Evolutionary conservation across 1,140 invertebrate species (phyloP).

Genomic region (Tetragnatha versicolor): DNA sequence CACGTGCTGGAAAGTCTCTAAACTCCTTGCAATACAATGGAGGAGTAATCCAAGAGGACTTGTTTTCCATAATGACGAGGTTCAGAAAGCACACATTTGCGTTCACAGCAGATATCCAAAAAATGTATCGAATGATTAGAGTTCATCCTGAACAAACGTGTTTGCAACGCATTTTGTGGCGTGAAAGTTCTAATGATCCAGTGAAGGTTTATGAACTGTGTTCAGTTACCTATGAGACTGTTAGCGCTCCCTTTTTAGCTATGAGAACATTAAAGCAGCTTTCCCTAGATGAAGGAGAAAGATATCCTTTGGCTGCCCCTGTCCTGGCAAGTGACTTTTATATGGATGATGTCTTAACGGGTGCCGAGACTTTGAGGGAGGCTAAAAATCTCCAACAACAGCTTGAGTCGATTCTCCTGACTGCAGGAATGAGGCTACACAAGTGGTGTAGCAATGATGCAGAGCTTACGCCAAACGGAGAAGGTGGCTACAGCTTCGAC

Average conservation of each 20-base stretch:
- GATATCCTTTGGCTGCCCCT: background rate
- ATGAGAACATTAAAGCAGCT: background rate
- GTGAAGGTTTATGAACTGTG: slow-evolving; percentile 54
- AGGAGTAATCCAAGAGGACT: slow-evolving; percentile 42
- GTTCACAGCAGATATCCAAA: slow-evolving; percentile 62
- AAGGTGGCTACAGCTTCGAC: background rate
- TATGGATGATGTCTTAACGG: slow-evolving; percentile 60
- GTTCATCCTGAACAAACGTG: slow-evolving; percentile 60
- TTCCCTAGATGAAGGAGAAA: background rate
- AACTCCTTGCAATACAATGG: background rate
- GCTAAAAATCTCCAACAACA: slow-evolving; percentile 34
- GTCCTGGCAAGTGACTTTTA: background rate
- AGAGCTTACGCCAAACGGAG: background rate
- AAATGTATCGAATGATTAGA: slow-evolving; percentile 64
- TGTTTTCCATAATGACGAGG: slow-evolving; percentile 57
- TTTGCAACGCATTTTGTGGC: slow-evolving; percentile 64
- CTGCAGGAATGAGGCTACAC: slow-evolving; percentile 60
- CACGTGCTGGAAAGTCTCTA: background rate
- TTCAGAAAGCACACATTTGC: slow-evolving; percentile 58
- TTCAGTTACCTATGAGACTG: background rate
- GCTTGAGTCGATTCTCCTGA: slow-evolving; percentile 36
- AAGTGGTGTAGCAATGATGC: slow-evolving; percentile 62
- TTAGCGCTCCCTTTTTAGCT: background rate
- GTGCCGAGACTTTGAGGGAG: slow-evolving; percentile 48
- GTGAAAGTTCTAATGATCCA: slow-evolving; percentile 17